Conservation (phyloP, 2,113 vertebrate species). For the Origma solitaria region DNA sequence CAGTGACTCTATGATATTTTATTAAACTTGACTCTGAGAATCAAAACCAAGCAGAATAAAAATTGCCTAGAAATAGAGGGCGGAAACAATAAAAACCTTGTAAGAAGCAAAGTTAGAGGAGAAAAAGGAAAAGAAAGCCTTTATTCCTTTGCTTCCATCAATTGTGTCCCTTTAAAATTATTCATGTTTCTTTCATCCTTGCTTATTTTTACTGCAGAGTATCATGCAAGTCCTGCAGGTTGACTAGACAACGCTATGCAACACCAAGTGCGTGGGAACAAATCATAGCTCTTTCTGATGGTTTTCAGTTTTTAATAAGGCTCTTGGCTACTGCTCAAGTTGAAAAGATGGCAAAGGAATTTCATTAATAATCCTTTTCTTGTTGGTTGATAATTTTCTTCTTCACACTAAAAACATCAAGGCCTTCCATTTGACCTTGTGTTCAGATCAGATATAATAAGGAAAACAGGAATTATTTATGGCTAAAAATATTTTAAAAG, state of each 20-base stretch:
- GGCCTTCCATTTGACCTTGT: not conserved
- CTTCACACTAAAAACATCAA: not conserved
- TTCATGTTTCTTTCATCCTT: not conserved
- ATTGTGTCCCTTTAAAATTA: not conserved
- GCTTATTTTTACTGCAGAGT: not conserved
- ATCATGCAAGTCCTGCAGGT: not conserved
- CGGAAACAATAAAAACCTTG: not conserved
- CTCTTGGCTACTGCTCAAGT: not conserved
- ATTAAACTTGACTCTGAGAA: not conserved
- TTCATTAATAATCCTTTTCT: not conserved
- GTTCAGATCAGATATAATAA: not conserved
- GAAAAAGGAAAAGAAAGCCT: not conserved
- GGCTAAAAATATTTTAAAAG: accelerated
- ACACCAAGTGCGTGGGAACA: not conserved
- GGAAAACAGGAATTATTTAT: not conserved
- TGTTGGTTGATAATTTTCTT: not conserved
- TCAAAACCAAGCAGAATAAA: not conserved
- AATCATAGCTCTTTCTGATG: not conserved
- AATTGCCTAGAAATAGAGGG: not conserved
- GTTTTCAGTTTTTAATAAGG: not conserved
- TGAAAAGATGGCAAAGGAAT: not conserved
- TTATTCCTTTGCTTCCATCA: not conserved
- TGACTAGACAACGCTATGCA: not conserved
- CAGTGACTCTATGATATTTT: not conserved
- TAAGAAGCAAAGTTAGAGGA: not conserved